Base-by-base conservation (phyloP, 2,888 invertebrate genomes). In the Pandemis heparana region DNA sequence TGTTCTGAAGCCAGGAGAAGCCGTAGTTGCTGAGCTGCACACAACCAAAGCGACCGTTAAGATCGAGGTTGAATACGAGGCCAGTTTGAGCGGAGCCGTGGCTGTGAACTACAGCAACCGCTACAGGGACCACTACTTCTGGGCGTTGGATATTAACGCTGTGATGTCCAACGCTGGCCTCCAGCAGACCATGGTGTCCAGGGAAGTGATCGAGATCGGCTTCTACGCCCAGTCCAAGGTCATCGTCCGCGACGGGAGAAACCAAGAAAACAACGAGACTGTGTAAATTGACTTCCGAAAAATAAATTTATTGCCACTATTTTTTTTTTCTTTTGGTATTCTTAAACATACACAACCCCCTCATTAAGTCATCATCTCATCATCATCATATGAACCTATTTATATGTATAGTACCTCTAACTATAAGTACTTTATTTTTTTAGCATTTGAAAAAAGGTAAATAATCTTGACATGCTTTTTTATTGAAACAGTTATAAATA, bases 51-150 rank as follows among this genome's bases (percentile, higher is more conserved):
- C 80, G 0, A 74, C 73, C 0, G 79, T 87, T 68, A 75, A 78
- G 5, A 72, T 88, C 3, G 76, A 85, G 53, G 71, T 82, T 4
- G 67, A 80, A 0, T 82, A 79, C 70, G 75, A 76, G 48, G 82
- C 79, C 16, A 78, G 62, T 46, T 51, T 82, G 2, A 79, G 78
- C 6, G 83, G 82, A n/a, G 66, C 62, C 16, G 70, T 75, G 1
- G 80, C 81, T 6, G 70, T 83, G 5, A 82, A 82, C 74, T 83
- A 81, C 63, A 51, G 41, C 4, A 64, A 63, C 0, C 38, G 59
- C 0, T 78, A 79, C 75, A 76, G 75, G 43, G 82, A 79, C 12
- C 82, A 82, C 64, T 81, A 81, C 68, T 82, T 81, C 78, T 82
- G 79, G 76, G 75, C 74, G 2, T 74, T 82, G 48, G 77, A 78